phyloP scores from a whole-genome alignment of 2,888 invertebrate species.

The Tinea semifulvella region DNA sequence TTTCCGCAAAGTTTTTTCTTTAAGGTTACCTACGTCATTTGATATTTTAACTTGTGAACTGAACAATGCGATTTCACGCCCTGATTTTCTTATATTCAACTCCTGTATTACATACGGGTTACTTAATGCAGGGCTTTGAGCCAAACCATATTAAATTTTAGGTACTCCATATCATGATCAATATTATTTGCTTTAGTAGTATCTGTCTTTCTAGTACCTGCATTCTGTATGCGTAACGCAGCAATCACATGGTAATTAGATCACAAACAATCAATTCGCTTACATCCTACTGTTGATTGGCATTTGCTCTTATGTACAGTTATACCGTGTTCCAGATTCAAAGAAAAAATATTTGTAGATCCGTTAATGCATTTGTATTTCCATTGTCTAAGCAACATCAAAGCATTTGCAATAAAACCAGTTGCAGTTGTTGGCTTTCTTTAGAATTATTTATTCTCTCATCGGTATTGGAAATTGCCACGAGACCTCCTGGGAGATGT shows the following conservation, averaged over 20 bases:
- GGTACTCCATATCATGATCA: too few species aligned
- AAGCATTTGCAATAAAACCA: not conserved
- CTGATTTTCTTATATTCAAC: too few species aligned
- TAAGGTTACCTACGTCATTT: too few species aligned
- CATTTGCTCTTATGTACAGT: slow-evolving; percentile 8
- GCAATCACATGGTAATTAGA: not conserved
- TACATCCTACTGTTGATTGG: slow-evolving; percentile 1
- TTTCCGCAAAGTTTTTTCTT: too few species aligned
- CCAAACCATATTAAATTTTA: too few species aligned
- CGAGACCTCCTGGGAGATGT: slow-evolving; percentile 4
- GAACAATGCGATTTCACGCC: too few species aligned
- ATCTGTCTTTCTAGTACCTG: too few species aligned
- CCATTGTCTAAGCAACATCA: not conserved
- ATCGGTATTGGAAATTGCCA: not conserved
- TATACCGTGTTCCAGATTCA: slow-evolving; percentile 7
- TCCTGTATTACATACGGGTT: too few species aligned
- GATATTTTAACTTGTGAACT: too few species aligned
- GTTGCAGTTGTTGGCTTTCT: not conserved
- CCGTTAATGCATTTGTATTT: slow-evolving; percentile 5
- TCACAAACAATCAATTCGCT: not conserved
- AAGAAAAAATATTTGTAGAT: not conserved
- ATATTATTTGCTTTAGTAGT: too few species aligned
- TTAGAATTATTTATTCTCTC: not conserved
- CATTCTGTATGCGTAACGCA: not conserved
- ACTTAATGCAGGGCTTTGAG: too few species aligned